phyloP scores from a whole-genome alignment of 2,888 invertebrate species.

The Heliconius aoede region DNA sequence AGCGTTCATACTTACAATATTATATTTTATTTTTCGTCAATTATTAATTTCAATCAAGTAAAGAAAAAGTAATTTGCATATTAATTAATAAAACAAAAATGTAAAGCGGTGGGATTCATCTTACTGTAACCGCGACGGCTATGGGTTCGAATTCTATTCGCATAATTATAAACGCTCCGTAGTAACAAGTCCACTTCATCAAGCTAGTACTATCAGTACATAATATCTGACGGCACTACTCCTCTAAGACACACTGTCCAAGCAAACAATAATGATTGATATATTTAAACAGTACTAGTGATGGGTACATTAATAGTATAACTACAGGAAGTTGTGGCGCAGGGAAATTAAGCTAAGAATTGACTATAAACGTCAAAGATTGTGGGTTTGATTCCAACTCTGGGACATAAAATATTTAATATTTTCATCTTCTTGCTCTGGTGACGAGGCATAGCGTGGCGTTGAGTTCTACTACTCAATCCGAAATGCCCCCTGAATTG shows the following conservation, averaged over 20 bases:
- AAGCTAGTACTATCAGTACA: conserved; percentile 5
- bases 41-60: no score
- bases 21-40: no score
- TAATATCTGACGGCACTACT: neutral
- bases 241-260: neutral
- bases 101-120: neutral
- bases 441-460: no score
- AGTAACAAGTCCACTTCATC: neutral
- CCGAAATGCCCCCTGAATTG: neutral
- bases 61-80: no score
- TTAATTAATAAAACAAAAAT: no score
- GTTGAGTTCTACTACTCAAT: neutral
- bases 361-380: neutral
- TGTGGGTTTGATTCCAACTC: no score
- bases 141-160: no score
- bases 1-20: no score
- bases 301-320: neutral
- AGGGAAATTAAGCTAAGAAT: neutral
- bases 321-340: neutral
- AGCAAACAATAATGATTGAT: conserved; percentile 22
- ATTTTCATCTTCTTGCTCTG: no score
- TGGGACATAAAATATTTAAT: no score
- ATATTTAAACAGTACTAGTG: conserved; percentile 5
- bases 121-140: neutral
- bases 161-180: neutral